Conservation (phyloP, 2,888 invertebrate species). For the Caprella mutica region DNA sequence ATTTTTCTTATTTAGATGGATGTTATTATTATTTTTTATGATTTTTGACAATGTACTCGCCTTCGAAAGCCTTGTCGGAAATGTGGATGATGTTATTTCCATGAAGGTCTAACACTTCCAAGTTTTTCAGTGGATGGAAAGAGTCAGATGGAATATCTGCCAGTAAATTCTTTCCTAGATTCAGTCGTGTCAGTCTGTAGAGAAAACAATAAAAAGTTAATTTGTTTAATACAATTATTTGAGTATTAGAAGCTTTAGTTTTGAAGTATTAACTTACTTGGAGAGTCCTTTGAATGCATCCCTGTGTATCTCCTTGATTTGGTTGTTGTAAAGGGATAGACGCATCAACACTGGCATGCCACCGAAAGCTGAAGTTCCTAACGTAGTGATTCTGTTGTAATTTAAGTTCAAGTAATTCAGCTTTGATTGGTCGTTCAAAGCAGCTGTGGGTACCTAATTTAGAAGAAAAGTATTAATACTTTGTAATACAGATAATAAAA, state of each 20-base stretch:
- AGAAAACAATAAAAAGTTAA: too few relatives aligned
- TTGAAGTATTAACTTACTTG: slow-evolving; percentile 9
- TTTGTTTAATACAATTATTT: too few relatives aligned
- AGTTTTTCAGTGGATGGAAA: slow-evolving; percentile 75
- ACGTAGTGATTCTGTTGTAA: slow-evolving; percentile 66
- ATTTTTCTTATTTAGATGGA: too few relatives aligned
- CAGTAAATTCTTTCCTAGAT: slow-evolving; percentile 83
- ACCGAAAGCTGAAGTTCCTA: slow-evolving; percentile 70
- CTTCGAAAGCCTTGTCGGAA: slow-evolving; percentile 72
- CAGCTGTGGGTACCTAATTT: slow-evolving; percentile 60
- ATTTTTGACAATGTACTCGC: too few relatives aligned
- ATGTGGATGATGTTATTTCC: slow-evolving; percentile 72
- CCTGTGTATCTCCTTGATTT: slow-evolving; percentile 36
- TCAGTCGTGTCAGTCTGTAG: slow-evolving; percentile 77
- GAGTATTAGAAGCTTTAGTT: too few relatives aligned
- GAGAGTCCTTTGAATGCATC: slow-evolving; percentile 33
- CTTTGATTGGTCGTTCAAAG: slow-evolving; percentile 66
- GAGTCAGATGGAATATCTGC: slow-evolving; percentile 67
- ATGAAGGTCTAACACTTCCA: slow-evolving; percentile 75
- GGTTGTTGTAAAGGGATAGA: slow-evolving; percentile 63
- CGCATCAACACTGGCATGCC: slow-evolving; percentile 80
- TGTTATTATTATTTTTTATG: too few relatives aligned
- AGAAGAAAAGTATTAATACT: not conserved
- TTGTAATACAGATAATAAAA: too few relatives aligned
- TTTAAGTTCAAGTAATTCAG: slow-evolving; percentile 78